Evolutionary conservation across 92 coral and sea anemone species (phyloP).

Genomic region (Siderastrea siderea): DNA sequence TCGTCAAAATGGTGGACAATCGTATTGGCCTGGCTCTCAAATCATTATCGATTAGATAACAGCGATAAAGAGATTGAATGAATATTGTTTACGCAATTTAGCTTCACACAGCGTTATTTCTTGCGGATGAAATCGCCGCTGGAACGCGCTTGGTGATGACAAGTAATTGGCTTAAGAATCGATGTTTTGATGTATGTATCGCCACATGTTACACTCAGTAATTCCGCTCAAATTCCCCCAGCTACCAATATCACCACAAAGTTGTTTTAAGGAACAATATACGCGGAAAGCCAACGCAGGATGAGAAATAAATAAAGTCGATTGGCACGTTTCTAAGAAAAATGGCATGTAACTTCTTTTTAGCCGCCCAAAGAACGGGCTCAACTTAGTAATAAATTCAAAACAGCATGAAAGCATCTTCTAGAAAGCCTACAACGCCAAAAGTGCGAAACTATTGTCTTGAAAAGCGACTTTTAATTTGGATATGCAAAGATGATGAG

Average conservation of each 20-base stretch:
- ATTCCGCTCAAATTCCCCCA: slow-evolving; percentile 1
- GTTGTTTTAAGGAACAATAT: not conserved
- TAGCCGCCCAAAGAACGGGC: not conserved
- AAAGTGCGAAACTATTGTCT: not conserved
- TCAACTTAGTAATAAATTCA: not conserved
- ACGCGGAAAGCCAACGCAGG: not conserved
- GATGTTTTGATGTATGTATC: slow-evolving; percentile 10
- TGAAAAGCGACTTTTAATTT: slow-evolving; percentile 11
- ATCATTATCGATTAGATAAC: slow-evolving; percentile 8
- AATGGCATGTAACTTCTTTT: not conserved
- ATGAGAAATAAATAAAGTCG: not conserved
- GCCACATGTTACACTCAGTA: slow-evolving; percentile 26
- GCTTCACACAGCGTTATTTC: not conserved
- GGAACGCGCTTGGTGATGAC: slow-evolving; percentile 3
- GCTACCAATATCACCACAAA: slow-evolving; percentile 10
- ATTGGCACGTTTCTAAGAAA: not conserved
- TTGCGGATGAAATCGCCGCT: not conserved
- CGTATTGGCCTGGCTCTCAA: slow-evolving; percentile 27
- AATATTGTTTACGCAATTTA: slow-evolving; percentile 7
- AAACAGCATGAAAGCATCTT: slow-evolving; percentile 1
- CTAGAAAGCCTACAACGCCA: not conserved
- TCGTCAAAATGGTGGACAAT: not conserved
- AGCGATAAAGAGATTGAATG: slow-evolving; percentile 2
- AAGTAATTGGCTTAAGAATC: slow-evolving; percentile 9
- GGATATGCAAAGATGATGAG: slow-evolving; percentile 10